Percentiles rank a stretch among this genome's conserved stretches.
These are phyloP conservation scores for Sternarchorhynchus goeldii DNA, from an alignment of 2,797 vertebrate genomes.

Conservation along the genomic window DNA sequence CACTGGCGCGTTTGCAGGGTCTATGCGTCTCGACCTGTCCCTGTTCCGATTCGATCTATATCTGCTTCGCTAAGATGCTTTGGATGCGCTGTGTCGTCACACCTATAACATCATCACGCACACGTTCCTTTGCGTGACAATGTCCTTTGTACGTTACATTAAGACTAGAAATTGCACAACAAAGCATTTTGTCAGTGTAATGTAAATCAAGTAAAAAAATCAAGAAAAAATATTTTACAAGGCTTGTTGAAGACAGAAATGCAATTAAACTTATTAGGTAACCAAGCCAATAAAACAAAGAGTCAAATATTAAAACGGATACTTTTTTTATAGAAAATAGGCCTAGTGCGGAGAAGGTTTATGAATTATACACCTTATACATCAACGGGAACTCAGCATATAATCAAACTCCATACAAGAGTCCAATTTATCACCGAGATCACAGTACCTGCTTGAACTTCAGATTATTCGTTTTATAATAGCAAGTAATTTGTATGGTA, in stretches of 20 bases:
- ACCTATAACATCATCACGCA: constrained; percentile 65
- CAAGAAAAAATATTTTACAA: neutral
- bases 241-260: neutral
- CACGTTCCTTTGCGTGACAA: constrained; percentile 41
- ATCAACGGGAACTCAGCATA: neutral
- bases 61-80: constrained; percentile 60
- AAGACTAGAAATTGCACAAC: neutral
- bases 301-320: neutral
- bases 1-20: constrained; percentile 67
- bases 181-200: neutral
- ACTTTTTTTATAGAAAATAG: neutral
- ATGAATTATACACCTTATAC: neutral
- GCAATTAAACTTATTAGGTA: neutral
- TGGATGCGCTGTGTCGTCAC: constrained; percentile 69
- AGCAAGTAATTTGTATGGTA: neutral
- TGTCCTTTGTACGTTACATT: constrained; percentile 39
- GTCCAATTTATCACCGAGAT: no score
- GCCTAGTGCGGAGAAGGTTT: neutral
- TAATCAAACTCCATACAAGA: no score
- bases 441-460: neutral
- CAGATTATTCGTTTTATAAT: no score
- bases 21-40: constrained; percentile 78
- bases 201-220: neutral
- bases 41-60: constrained; percentile 62
- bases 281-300: neutral